Evolutionary conservation across 2,888 invertebrate genomes (phyloP).

Genomic region (Apotomis turbidana): DNA sequence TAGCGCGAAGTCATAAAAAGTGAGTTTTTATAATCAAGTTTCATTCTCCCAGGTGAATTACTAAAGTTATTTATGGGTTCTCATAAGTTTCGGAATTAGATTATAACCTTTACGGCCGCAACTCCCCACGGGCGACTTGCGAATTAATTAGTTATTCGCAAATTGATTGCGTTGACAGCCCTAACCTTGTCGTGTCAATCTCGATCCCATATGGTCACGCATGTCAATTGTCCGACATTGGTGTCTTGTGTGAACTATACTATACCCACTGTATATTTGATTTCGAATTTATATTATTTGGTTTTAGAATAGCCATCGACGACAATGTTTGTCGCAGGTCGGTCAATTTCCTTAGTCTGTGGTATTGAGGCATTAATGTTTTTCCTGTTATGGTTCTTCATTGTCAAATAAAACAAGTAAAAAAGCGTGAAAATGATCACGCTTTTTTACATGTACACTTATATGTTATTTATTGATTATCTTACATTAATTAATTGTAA

Average conservation of each 20-base stretch:
- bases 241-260: not conserved
- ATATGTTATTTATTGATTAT: no score
- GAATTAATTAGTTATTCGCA: conserved; percentile 16
- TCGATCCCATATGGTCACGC: conserved; percentile 9
- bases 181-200: conserved; percentile 33
- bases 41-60: not conserved
- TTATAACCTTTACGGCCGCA: not conserved
- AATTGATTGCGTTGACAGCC: conserved; percentile 33
- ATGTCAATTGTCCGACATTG: conserved; percentile 22
- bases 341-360: not conserved
- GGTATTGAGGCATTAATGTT: not conserved
- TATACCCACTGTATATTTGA: not conserved
- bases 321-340: not conserved
- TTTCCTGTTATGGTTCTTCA: not conserved
- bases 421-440: no score
- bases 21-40: not conserved
- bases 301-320: not conserved
- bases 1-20: not conserved
- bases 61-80: not conserved
- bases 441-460: no score
- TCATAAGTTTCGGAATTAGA: not conserved
- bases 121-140: not conserved
- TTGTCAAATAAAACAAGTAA: no score
- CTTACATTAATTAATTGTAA: no score
- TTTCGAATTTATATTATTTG: not conserved